These are phyloP conservation scores for Apomyelois bistriatella DNA, from an alignment of 2,888 invertebrate genomes.

Conservation along the genomic window DNA sequence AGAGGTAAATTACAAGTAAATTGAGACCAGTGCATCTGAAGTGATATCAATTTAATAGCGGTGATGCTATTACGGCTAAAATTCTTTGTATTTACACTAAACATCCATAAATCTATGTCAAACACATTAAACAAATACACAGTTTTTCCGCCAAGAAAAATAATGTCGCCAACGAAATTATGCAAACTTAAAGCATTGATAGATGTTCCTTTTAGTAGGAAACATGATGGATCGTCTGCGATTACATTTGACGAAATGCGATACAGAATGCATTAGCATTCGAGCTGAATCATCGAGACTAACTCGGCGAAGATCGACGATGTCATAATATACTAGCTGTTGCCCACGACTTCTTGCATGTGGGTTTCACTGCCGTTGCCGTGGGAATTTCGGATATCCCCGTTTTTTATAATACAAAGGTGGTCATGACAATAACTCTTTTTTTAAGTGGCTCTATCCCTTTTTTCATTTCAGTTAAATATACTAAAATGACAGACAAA, in stretches of 20 bases:
- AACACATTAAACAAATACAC: constrained; percentile 1
- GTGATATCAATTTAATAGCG: no score
- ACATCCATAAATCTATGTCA: constrained; percentile 6
- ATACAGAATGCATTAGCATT: constrained; percentile 73
- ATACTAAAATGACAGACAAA: no score
- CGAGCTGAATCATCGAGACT: constrained; percentile 55
- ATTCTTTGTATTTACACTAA: background rate
- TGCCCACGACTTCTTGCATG: no score
- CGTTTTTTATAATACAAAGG: no score
- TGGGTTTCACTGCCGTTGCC: no score
- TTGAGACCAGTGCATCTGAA: no score
- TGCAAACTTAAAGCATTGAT: constrained; percentile 55
- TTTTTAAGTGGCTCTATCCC: no score
- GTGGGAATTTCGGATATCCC: no score
- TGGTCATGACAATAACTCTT: no score
- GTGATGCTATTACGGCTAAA: background rate
- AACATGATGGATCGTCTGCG: constrained; percentile 65
- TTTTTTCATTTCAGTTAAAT: no score
- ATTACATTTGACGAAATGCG: constrained; percentile 68
- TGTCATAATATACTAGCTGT: no score
- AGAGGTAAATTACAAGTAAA: no score
- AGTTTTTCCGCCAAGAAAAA: background rate
- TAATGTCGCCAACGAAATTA: constrained; percentile 25
- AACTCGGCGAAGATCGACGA: constrained; percentile 28
- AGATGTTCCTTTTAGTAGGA: constrained; percentile 55